A percentile compares a stretch with the other conserved stretches of the same genome.
Evolutionary conservation across 2,797 vertebrate genomes (phyloP).

Genomic region (Nasua narica): DNA sequence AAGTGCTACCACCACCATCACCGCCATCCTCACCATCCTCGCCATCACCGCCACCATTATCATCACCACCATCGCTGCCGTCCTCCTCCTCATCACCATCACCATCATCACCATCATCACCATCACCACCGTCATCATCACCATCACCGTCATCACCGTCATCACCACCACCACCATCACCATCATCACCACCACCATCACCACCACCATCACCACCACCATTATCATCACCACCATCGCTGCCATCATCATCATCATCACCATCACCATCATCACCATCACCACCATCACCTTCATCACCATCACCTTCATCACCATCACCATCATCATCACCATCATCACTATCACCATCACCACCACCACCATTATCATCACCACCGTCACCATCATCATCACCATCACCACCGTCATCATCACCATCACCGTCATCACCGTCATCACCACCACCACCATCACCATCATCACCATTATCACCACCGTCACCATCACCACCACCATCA

Average conservation of each 20-base stretch:
- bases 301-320: fast-evolving
- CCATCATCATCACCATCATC: fast-evolving
- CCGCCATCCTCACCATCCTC: fast-evolving
- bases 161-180: too few relatives aligned
- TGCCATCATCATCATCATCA: too few relatives aligned
- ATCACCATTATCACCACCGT: fast-evolving
- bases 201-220: fast-evolving
- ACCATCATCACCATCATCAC: too few relatives aligned
- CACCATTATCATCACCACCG: too few relatives aligned
- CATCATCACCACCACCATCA: too few relatives aligned
- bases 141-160: fast-evolving
- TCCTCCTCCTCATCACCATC: fast-evolving
- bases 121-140: too few relatives aligned
- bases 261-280: fast-evolving
- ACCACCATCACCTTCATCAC: fast-evolving
- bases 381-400: fast-evolving
- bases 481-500: fast-evolving
- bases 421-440: fast-evolving
- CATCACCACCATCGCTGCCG: too few relatives aligned
- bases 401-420: fast-evolving
- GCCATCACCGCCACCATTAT: fast-evolving
- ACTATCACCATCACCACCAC: fast-evolving
- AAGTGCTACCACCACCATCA: background rate
- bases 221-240: too few relatives aligned
- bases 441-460: fast-evolving